Conservation (phyloP, 2,113 vertebrate genomes). For the Dissostichus mawsoni region DNA sequence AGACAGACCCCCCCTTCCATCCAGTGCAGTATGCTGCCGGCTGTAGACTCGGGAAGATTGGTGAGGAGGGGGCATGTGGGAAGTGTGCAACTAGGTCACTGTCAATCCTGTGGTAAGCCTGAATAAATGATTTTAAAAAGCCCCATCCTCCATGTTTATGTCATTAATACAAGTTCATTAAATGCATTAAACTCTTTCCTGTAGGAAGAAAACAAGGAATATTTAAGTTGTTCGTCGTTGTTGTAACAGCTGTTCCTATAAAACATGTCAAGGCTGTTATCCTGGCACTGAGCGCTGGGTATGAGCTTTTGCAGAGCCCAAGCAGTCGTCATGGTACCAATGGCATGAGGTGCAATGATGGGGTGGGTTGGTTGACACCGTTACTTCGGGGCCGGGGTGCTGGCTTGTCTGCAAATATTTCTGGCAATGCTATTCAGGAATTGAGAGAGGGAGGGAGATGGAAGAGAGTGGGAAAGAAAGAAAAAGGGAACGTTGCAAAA, state of each 20-base stretch:
- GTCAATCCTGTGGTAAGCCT: constrained; percentile 68
- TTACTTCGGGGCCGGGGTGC: constrained; percentile 38
- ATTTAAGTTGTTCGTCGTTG: constrained; percentile 12
- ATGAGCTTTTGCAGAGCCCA: constrained; percentile 39
- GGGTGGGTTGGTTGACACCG: constrained; percentile 49
- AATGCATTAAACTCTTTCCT: neutral
- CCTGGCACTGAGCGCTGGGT: constrained; percentile 20
- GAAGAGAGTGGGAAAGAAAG: constrained; percentile 20
- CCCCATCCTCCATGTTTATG: constrained; percentile 5
- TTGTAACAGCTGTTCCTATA: neutral
- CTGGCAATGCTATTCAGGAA: constrained; percentile 64
- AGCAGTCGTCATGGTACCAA: constrained; percentile 73
- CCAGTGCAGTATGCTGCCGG: constrained; percentile 45
- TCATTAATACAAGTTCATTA: neutral
- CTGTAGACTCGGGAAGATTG: constrained; percentile 54
- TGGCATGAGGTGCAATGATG: constrained; percentile 62
- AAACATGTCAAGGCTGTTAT: constrained; percentile 39
- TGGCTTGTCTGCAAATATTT: constrained; percentile 66
- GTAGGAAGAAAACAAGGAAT: neutral
- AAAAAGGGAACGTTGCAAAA: constrained; percentile 41
- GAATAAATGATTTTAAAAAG: constrained; percentile 52
- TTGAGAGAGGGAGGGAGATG: constrained; percentile 20
- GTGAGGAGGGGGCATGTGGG: constrained; percentile 46
- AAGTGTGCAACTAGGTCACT: constrained; percentile 80
- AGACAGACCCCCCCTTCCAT: constrained; percentile 62